Conservation (phyloP, 1,140 invertebrate genomes). For the Geopemphigus sp. region DNA sequence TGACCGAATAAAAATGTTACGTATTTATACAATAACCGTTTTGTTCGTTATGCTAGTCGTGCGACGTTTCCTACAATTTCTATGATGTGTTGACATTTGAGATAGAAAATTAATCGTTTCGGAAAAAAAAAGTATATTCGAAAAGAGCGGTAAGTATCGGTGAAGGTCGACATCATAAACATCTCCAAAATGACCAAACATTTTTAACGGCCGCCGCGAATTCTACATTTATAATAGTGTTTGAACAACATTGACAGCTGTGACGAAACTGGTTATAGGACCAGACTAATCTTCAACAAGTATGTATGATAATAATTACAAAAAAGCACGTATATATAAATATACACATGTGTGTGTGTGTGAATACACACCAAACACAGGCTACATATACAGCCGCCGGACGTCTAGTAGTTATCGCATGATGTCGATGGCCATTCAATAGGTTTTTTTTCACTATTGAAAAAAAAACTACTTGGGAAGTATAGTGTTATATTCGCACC, state of each 20-base stretch:
- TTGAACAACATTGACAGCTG: conserved; percentile 47
- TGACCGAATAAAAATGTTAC: background rate
- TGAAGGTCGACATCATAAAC: conserved; percentile 41
- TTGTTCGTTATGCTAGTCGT: background rate
- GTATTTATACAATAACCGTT: background rate
- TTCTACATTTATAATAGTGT: conserved; percentile 40
- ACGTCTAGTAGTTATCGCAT: conserved; percentile 30
- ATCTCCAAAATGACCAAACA: conserved; percentile 39
- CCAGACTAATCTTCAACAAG: conserved; percentile 29
- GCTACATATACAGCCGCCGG: conserved; percentile 3
- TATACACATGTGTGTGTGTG: no score
- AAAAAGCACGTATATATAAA: background rate
- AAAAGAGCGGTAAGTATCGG: background rate
- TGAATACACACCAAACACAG: no score
- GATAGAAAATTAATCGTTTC: background rate
- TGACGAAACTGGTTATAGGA: conserved; percentile 43
- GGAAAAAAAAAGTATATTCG: background rate
- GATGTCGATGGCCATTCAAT: conserved; percentile 24
- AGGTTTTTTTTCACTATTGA: background rate
- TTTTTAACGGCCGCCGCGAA: conserved; percentile 35
- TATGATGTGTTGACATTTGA: background rate
- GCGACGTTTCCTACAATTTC: background rate
- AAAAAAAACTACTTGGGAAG: background rate
- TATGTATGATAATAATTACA: conserved; percentile 34
- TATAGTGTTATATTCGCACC: conserved; percentile 21